These are phyloP conservation scores for Campaea margaritaria DNA, from an alignment of 2,888 invertebrate genomes.

Conservation along the genomic window DNA sequence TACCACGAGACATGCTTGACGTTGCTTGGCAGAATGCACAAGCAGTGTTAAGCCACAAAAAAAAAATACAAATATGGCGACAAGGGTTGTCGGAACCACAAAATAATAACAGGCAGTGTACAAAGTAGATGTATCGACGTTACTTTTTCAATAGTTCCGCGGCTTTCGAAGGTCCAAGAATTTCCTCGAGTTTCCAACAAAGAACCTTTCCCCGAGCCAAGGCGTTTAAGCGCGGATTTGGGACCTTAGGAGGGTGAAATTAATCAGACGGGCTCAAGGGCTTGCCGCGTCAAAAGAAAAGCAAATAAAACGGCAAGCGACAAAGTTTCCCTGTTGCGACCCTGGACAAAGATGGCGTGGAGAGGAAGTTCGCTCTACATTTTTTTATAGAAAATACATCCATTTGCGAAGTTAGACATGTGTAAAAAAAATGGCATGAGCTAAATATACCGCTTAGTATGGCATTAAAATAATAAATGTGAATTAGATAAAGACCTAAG, in stretches of 20 bases:
- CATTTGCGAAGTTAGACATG: no score
- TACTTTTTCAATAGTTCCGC: constrained; percentile 1
- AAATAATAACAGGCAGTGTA: no score
- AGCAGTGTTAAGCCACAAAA: no score
- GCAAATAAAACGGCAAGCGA: constrained; percentile 84
- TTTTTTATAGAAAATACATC: no score
- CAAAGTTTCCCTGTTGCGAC: constrained; percentile 71
- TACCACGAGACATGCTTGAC: no score
- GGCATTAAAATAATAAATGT: no score
- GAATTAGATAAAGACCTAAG: no score
- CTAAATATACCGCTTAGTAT: no score
- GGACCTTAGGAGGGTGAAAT: constrained; percentile 69
- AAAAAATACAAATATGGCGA: no score
- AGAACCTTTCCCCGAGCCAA: constrained; percentile 17
- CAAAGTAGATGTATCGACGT: no score
- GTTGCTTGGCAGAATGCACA: no score
- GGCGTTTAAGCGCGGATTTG: constrained; percentile 43
- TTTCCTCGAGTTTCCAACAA: constrained; percentile 9
- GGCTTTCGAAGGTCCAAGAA: not conserved
- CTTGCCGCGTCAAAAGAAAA: constrained; percentile 85
- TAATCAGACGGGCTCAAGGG: constrained; percentile 83
- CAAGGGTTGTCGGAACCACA: not conserved
- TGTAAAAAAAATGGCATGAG: no score
- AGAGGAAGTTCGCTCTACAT: constrained; percentile 40
- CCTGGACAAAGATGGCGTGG: constrained; percentile 45